A percentile compares a stretch with the other conserved stretches of the same genome.
Conservation (phyloP, 2,113 vertebrate genomes). For the Lepus timidus region DNA sequence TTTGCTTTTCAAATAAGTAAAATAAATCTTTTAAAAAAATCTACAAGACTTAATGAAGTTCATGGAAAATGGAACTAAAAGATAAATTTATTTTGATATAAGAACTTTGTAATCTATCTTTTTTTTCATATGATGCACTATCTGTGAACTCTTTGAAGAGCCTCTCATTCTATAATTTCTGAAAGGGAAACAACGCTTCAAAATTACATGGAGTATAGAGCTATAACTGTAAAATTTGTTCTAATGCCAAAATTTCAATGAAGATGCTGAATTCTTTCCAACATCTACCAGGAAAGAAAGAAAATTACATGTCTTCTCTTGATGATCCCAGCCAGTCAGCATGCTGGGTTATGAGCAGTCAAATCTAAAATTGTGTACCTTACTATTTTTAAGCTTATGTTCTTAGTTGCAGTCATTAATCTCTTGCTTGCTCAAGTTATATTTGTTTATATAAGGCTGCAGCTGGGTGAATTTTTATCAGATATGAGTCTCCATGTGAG, state of each 20-base stretch:
- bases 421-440: constrained; percentile 39
- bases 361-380: background rate
- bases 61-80: too few relatives aligned
- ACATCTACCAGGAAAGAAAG: background rate
- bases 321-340: background rate
- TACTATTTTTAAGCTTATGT: constrained; percentile 13
- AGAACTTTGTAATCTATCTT: too few relatives aligned
- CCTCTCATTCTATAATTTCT: background rate
- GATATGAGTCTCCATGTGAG: constrained; percentile 39
- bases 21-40: too few relatives aligned
- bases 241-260: constrained; percentile 32
- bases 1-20: too few relatives aligned
- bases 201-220: background rate
- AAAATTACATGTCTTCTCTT: background rate
- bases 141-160: too few relatives aligned
- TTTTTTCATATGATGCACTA: too few relatives aligned
- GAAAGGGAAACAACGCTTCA: constrained; percentile 17
- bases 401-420: constrained; percentile 57
- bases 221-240: background rate
- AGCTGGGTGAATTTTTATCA: constrained; percentile 42
- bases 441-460: constrained; percentile 43
- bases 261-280: constrained; percentile 38
- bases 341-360: constrained; percentile 15
- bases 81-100: too few relatives aligned
- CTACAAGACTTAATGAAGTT: too few relatives aligned